A percentile compares a stretch with the other conserved stretches of the same genome.
Evolutionary conservation across 2,113 vertebrate species (phyloP).

Genomic region (Phalacrocorax carbo): DNA sequence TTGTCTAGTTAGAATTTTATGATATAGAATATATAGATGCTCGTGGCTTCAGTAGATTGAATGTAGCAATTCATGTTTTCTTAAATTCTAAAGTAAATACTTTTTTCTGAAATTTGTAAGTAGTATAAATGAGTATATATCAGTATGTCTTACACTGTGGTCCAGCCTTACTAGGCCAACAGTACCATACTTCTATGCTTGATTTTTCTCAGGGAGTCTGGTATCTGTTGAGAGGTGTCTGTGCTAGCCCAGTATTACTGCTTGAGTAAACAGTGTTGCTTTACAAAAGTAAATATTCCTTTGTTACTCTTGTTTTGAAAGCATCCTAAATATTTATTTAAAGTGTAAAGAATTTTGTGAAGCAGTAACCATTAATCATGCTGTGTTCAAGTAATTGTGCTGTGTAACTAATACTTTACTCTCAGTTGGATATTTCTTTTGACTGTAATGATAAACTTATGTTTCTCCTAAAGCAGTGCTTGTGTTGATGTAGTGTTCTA

Average conservation of each 20-base stretch:
- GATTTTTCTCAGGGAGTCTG: not conserved
- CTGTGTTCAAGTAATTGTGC: not conserved
- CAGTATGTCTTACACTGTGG: not conserved
- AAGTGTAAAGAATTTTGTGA: not conserved
- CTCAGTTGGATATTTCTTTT: not conserved
- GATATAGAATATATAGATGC: not conserved
- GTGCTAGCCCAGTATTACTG: not conserved
- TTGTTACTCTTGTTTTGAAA: not conserved
- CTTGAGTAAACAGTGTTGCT: not conserved
- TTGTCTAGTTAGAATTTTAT: not conserved
- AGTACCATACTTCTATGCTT: not conserved
- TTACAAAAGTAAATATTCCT: not conserved
- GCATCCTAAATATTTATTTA: not conserved
- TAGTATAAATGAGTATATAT: not conserved
- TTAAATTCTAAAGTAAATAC: not conserved
- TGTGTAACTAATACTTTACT: not conserved
- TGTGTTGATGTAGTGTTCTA: not conserved
- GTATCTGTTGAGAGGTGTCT: not conserved
- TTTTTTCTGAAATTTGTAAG: not conserved
- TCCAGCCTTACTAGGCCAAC: not conserved
- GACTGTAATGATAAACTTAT: not conserved
- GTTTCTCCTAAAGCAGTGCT: not conserved
- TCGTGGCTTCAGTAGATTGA: not conserved
- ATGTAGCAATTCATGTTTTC: not conserved
- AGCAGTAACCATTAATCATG: not conserved